These are phyloP conservation scores for Gambelia wislizenii DNA, from an alignment of 2,797 vertebrate species.

Conservation along the genomic window DNA sequence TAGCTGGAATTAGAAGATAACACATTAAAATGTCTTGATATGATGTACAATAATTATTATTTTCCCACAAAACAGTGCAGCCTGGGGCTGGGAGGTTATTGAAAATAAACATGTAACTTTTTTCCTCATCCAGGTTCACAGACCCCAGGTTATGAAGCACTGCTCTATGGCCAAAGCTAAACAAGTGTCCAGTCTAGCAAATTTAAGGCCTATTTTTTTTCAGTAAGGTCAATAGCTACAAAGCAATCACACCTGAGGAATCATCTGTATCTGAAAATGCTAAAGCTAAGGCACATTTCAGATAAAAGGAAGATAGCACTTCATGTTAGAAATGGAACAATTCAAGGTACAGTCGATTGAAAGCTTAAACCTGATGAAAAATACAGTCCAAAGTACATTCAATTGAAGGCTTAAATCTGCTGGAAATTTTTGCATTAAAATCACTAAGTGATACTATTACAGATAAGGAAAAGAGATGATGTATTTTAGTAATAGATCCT, in stretches of 20 bases:
- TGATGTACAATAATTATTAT: not conserved
- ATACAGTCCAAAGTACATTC: not conserved
- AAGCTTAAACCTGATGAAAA: not conserved
- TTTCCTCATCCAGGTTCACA: too few species aligned
- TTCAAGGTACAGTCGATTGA: not conserved
- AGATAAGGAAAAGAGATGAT: not conserved
- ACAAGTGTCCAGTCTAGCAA: not conserved
- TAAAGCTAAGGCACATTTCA: not conserved
- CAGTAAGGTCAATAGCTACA: not conserved
- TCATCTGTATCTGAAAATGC: not conserved
- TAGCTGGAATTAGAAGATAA: not conserved
- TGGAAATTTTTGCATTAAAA: not conserved
- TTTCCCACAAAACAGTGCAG: not conserved
- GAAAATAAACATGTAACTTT: too few species aligned
- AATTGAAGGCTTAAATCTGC: not conserved
- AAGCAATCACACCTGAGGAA: not conserved
- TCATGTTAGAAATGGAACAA: not conserved
- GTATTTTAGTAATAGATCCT: not conserved
- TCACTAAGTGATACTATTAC: not conserved
- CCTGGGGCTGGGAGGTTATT: too few species aligned
- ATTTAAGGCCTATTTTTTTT: slow-evolving; percentile 12
- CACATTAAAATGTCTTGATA: not conserved
- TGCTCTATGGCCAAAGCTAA: not conserved
- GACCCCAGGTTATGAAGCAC: too few species aligned
- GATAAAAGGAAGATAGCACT: not conserved